Base-by-base conservation (phyloP, 2,113 vertebrate genomes). In the Stigmatopora argus region DNA sequence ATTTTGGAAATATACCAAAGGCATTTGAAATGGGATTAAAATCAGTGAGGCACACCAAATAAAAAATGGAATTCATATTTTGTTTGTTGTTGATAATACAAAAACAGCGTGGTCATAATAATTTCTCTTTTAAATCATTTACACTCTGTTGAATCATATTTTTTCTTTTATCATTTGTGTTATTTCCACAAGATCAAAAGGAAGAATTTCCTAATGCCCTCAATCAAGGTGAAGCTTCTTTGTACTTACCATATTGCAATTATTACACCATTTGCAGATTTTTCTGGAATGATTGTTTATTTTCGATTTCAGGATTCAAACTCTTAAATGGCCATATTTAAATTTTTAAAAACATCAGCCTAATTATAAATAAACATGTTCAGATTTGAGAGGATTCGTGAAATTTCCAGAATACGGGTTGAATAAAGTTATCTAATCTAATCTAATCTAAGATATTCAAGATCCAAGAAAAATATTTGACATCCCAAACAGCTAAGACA, bases 121-220 rank as follows among this genome's bases (percentile, higher is more conserved):
- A 56, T 68, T 68, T 69, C 38, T 72, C 14, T 1, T 57, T 18
- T 72, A 69, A 81, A 74, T 74, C 69, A 82, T 53, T 45, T 38
- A 79, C 41, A 51, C n/a, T 69, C 62, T 35, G 31, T 47, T 73
- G 46, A 58, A 66, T 65, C 47, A 47, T 12, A 67, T 1, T 76
- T 15, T 71, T 72, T 56, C 72, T 70, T 85, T 79, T 68, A 65
- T 81, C 11, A 46, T 72, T 62, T 68, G 26, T 44, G 55, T 71
- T 71, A 64, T 69, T 51, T 69, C 9, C 45, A 6, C 35, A 53
- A 56, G 45, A 79, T 75, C 53, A 57, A 85, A 78, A 67, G 68
- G 11, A 62, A 48, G 10, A 15, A 26, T 61, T 2, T 64, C 59
- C 0, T 53, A 51, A 73, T 70, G 55, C 26, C 72, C 31, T 62